Conservation (phyloP, 23 tunicate species). For the Halocynthia roretzi region DNA sequence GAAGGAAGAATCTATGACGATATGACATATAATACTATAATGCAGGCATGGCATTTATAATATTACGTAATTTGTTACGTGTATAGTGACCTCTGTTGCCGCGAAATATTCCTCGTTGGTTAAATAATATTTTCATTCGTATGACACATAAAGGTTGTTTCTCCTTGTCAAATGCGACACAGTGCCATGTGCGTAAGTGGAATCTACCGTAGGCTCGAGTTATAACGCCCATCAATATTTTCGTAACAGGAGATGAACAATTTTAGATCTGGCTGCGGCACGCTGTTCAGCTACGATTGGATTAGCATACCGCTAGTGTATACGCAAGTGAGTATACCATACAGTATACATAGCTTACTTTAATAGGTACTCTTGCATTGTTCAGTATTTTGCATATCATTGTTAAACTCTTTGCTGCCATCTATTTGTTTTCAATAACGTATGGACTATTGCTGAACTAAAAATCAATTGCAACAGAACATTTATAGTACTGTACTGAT, state of each 20-base stretch:
- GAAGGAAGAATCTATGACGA: slow-evolving; percentile 89
- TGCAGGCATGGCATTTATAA: slow-evolving; percentile 34
- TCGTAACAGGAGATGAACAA: slow-evolving; percentile 50
- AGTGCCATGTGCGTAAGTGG: too few species aligned
- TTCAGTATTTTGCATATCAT: neutral
- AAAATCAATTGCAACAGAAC: too few species aligned
- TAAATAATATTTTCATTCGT: too few species aligned
- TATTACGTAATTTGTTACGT: neutral
- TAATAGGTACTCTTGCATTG: neutral
- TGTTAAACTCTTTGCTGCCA: neutral
- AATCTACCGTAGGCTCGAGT: too few species aligned
- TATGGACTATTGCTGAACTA: too few species aligned
- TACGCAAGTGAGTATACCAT: slow-evolving; percentile 66
- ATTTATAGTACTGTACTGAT: too few species aligned
- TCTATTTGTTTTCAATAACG: too few species aligned
- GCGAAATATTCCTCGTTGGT: too few species aligned
- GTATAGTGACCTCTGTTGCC: neutral
- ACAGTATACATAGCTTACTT: neutral
- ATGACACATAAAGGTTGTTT: neutral
- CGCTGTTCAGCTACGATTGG: slow-evolving; percentile 76
- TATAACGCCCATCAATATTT: neutral
- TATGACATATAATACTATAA: slow-evolving; percentile 45
- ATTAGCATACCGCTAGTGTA: slow-evolving; percentile 87
- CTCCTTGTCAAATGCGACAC: neutral
- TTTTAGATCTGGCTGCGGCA: slow-evolving; percentile 55